These are phyloP conservation scores for Mesocricetus auratus DNA, from an alignment of 2,113 vertebrate genomes.

Conservation along the genomic window DNA sequence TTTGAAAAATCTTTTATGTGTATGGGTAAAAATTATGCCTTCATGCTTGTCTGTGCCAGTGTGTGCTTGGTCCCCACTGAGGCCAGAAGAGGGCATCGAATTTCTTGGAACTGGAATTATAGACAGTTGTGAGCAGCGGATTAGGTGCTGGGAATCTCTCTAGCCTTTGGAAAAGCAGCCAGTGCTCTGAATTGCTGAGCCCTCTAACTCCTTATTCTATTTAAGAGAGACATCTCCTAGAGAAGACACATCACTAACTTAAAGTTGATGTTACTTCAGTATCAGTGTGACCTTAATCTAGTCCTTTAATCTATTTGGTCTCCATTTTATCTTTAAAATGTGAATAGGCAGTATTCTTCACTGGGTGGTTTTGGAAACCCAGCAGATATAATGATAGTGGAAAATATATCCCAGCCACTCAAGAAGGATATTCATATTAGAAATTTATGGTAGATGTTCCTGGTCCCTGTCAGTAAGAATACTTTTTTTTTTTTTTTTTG, in stretches of 20 bases:
- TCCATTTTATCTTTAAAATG: conserved; percentile 58
- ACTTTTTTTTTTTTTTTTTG: too few relatives aligned
- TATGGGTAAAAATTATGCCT: background rate
- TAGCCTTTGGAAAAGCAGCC: background rate
- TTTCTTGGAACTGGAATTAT: background rate
- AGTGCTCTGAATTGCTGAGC: background rate
- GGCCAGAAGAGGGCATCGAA: background rate
- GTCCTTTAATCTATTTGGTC: background rate
- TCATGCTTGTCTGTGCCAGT: background rate
- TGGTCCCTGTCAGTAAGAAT: background rate
- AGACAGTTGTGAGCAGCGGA: background rate
- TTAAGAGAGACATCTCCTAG: conserved; percentile 20
- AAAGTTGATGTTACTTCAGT: background rate
- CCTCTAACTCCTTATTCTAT: background rate
- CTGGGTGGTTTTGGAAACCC: conserved; percentile 1
- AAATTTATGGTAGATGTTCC: conserved; percentile 36
- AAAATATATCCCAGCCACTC: conserved; percentile 9
- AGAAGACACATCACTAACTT: background rate
- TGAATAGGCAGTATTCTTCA: background rate
- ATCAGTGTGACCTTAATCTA: conserved; percentile 52
- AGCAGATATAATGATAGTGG: background rate
- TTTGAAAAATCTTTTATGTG: background rate
- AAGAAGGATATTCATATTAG: conserved; percentile 15
- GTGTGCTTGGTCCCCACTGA: background rate
- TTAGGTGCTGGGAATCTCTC: background rate